Evolutionary conservation across 2,113 vertebrate genomes (phyloP).

Genomic region (Actenoides hombroni): DNA sequence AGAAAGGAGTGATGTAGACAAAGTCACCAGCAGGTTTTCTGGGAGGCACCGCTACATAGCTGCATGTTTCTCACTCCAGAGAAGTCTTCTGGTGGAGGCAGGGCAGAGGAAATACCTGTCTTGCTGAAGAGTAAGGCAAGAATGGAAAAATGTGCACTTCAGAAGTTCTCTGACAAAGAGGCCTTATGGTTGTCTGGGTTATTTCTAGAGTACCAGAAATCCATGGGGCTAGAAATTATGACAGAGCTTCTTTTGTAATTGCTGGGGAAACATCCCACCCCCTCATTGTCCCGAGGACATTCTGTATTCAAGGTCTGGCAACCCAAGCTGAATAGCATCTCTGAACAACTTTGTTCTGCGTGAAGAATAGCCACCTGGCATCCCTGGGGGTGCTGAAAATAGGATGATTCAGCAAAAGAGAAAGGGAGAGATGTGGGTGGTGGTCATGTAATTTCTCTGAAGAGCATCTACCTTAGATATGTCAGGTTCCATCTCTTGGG

Average conservation of each 20-base stretch:
- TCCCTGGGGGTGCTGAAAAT: neutral
- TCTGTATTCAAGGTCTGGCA: neutral
- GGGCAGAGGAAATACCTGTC: neutral
- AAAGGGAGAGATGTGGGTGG: neutral
- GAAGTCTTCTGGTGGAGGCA: neutral
- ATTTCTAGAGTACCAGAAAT: constrained; percentile 8
- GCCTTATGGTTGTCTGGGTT: neutral
- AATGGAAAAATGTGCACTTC: constrained; percentile 2
- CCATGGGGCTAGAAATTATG: neutral
- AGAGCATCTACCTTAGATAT: neutral
- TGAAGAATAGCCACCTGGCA: neutral
- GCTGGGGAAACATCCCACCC: neutral
- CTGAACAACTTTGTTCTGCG: neutral
- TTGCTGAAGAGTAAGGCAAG: neutral
- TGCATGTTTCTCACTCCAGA: neutral
- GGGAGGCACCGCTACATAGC: neutral
- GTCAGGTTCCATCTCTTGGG: neutral
- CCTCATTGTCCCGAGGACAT: neutral
- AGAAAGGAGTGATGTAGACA: neutral
- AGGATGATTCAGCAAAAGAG: neutral
- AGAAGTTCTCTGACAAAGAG: neutral
- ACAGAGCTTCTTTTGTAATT: neutral
- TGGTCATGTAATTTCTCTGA: neutral
- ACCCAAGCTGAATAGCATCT: neutral
- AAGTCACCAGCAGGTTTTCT: neutral